phyloP scores from a whole-genome alignment of 1,140 invertebrate species.

The Elymnias hypermnestra region DNA sequence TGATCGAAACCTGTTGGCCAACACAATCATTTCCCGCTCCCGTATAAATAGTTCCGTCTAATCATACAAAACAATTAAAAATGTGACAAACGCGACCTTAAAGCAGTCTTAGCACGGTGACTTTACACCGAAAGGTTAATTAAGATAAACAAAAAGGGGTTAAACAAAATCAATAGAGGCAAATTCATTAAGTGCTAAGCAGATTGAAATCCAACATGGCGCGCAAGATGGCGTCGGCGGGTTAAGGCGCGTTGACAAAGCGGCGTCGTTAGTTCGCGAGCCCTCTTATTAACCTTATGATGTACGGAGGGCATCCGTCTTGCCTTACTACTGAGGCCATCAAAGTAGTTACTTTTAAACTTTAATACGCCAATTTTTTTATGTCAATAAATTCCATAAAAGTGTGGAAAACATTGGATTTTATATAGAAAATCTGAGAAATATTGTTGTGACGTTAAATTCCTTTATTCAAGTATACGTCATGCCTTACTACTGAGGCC shows the following conservation, averaged over 20 bases:
- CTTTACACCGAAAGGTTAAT: slow-evolving; percentile 66
- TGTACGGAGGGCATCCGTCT: slow-evolving; percentile 67
- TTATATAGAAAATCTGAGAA: too few relatives aligned
- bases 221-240: slow-evolving; percentile 64
- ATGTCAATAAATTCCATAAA: too few relatives aligned
- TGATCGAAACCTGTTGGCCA: too few relatives aligned
- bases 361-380: too few relatives aligned
- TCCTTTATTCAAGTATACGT: too few relatives aligned
- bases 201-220: slow-evolving; percentile 74
- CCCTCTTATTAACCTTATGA: slow-evolving; percentile 75
- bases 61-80: neutral
- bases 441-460: too few relatives aligned
- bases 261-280: slow-evolving; percentile 66
- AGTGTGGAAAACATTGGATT: too few relatives aligned
- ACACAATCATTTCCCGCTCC: too few relatives aligned
- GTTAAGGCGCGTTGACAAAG: slow-evolving; percentile 72
- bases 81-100: neutral
- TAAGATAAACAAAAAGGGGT: slow-evolving; percentile 75
- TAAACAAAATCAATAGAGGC: slow-evolving; percentile 74
- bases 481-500: slow-evolving; percentile 32
- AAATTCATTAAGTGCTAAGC: slow-evolving; percentile 75
- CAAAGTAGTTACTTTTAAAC: slow-evolving; percentile 17
- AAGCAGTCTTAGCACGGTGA: slow-evolving; percentile 3
- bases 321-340: slow-evolving; percentile 25
- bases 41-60: too few relatives aligned